Conservation (phyloP, 1,140 invertebrate species). For the Drosophila simulans region DNA sequence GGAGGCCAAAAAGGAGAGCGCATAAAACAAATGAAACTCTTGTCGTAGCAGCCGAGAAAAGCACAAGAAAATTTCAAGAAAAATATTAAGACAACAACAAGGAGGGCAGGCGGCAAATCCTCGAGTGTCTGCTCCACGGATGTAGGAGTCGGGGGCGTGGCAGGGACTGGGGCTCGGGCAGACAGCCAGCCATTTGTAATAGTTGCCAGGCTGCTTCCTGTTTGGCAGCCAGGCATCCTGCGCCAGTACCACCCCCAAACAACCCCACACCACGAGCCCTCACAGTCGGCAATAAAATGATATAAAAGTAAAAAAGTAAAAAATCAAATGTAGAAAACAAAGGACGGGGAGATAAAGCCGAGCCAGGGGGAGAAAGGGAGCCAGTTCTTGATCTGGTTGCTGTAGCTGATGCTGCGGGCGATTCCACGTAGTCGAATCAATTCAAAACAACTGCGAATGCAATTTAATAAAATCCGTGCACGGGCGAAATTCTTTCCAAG, state of each 20-base stretch:
- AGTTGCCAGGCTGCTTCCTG: constrained; percentile 63
- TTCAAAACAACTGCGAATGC: constrained; percentile 84
- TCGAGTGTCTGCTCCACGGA: constrained; percentile 58
- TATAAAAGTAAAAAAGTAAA: constrained; percentile 51
- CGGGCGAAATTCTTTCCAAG: constrained; percentile 69
- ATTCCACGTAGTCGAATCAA: constrained; percentile 77
- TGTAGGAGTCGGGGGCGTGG: constrained; percentile 16
- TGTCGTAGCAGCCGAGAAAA: constrained; percentile 70
- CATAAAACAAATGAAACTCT: constrained; percentile 83
- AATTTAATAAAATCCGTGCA: constrained; percentile 84
- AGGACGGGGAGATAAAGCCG: constrained; percentile 35
- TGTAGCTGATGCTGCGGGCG: constrained; percentile 57
- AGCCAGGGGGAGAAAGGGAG: not conserved
- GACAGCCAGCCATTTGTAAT: constrained; percentile 74
- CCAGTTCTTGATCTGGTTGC: constrained; percentile 37
- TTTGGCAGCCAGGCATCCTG: constrained; percentile 51
- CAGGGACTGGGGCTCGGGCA: not conserved
- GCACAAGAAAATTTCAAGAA: constrained; percentile 81
- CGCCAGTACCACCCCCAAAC: not conserved
- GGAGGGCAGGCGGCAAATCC: constrained; percentile 41
- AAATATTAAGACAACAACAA: constrained; percentile 80
- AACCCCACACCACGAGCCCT: not conserved
- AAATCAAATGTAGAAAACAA: constrained; percentile 79
- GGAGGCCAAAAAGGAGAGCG: constrained; percentile 73
- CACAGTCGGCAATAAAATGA: constrained; percentile 66